Evolutionary conservation across 2,113 vertebrate genomes (phyloP).

Genomic region (Gallinago jamesoni): DNA sequence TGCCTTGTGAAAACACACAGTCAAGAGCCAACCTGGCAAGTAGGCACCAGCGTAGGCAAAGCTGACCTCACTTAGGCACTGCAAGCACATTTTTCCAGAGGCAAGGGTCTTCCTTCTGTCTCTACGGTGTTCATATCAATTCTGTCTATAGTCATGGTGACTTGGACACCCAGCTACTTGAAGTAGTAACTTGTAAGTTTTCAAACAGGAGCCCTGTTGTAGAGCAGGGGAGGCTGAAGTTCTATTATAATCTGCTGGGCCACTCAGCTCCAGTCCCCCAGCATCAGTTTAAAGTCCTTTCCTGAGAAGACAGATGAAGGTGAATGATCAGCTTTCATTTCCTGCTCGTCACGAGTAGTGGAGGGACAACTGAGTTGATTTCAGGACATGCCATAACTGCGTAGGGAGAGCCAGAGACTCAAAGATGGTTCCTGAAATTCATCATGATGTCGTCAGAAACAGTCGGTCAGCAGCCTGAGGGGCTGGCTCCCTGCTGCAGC

Average conservation of each 20-base stretch:
- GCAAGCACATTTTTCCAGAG: not conserved
- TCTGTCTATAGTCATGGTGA: not conserved
- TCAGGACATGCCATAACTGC: not conserved
- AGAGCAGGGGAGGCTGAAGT: not conserved
- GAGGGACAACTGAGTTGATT: not conserved
- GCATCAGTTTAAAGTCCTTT: not conserved
- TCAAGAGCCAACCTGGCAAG: not conserved
- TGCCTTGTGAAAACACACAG: not conserved
- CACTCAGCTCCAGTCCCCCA: not conserved
- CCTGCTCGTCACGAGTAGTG: not conserved
- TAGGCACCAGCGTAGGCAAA: not conserved
- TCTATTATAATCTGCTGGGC: not conserved
- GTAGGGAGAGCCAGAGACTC: not conserved
- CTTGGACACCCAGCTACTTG: not conserved
- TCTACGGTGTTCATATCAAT: not conserved
- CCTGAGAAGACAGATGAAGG: not conserved
- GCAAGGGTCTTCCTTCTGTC: not conserved
- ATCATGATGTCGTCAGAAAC: not conserved
- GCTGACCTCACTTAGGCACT: not conserved
- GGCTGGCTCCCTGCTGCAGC: not conserved
- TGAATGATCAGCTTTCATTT: not conserved
- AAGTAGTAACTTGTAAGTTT: not conserved
- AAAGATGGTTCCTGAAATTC: not conserved
- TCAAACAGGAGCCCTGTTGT: not conserved
- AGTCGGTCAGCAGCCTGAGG: fast-evolving